Evolutionary conservation across 2,797 vertebrate species (phyloP).

Genomic region (Thalassophryne amazonica): DNA sequence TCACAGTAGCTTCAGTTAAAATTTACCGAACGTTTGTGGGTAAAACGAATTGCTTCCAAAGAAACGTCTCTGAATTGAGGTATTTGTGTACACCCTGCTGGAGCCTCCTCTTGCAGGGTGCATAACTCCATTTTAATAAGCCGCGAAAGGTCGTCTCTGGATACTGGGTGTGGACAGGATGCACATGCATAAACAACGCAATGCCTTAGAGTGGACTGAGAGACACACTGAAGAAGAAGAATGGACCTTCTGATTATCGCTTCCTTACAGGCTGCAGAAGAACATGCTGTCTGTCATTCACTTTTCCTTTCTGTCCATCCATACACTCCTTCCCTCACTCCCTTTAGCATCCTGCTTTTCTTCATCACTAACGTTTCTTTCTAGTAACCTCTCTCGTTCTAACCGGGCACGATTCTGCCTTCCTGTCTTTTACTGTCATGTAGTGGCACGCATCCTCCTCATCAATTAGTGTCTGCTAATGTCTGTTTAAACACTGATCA

Average conservation of each 20-base stretch:
- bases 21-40: no score
- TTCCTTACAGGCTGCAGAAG: slow-evolving; percentile 7
- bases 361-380: slow-evolving; percentile 19
- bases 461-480: slow-evolving; percentile 49
- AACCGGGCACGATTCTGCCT: slow-evolving; percentile 14
- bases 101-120: not conserved
- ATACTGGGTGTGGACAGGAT: slow-evolving; percentile 65
- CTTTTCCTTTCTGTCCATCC: not conserved
- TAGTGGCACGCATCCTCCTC: slow-evolving; percentile 23
- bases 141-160: slow-evolving; percentile 36
- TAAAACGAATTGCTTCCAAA: no score
- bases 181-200: slow-evolving; percentile 50
- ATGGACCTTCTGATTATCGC: slow-evolving; percentile 16
- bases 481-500: slow-evolving; percentile 35
- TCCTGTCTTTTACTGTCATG: slow-evolving; percentile 21
- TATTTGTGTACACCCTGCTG: slow-evolving; percentile 2
- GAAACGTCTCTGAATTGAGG: no score
- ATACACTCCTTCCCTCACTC: not conserved
- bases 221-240: not conserved
- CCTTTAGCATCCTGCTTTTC: slow-evolving; percentile 1
- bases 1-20: no score
- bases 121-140: slow-evolving; percentile 45
- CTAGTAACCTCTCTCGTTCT: slow-evolving; percentile 7
- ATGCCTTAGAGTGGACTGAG: slow-evolving; percentile 6
- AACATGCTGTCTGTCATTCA: slow-evolving; percentile 5